Base-by-base conservation (phyloP, 1,140 invertebrate genomes). In the Sesamia nonagrioides region DNA sequence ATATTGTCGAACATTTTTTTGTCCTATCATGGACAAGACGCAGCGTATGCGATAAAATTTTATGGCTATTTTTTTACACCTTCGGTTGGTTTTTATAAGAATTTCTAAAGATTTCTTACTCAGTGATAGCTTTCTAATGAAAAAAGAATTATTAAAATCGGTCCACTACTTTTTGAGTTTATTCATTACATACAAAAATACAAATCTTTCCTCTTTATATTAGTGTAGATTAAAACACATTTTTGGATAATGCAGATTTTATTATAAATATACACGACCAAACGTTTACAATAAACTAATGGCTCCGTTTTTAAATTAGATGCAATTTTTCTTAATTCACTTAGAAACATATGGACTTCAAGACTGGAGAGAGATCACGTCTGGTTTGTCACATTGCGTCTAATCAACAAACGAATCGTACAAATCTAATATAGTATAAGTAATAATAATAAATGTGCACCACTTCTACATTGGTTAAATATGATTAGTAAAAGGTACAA, bases 261-360 rank as follows among this genome's bases (percentile, higher is more conserved):
- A 92, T 90, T 92, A 85, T 85, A 89, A 91, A 91, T 89, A 90
- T 90, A 78, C 54, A 75, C 13, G 60, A 61, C 56, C 71, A 79
- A 63, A 75, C 58, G n/a, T 54, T n/a, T 63, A 75, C 18, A 75
- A 63, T 21, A 37, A 61, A 48, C 68, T 54, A 54, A 71, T 61
- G 27, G 17, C 45, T 48, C 58, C 73, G 58, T 75, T 75, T 75
- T 63, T 35, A 56, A 61, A 75, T 61, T 73, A 73, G 73, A 75
- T 48, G 56, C 73, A 75, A 75, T 75, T 60, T 15, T 45, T 68
- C 48, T 15, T 45, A 45, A 63, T 63, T 45, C 9, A 54, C 9
- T 45, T 35, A 17, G 48, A 11, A 33, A 17, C 2, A 17, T 52
- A 27, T 33, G 40, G 63, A 69, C 21, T 9, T 71, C 27, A 48